A percentile compares a stretch with the other conserved stretches of the same genome.
Evolutionary conservation across 2,888 invertebrate species (phyloP).

Genomic region (Conchocele bisecta): DNA sequence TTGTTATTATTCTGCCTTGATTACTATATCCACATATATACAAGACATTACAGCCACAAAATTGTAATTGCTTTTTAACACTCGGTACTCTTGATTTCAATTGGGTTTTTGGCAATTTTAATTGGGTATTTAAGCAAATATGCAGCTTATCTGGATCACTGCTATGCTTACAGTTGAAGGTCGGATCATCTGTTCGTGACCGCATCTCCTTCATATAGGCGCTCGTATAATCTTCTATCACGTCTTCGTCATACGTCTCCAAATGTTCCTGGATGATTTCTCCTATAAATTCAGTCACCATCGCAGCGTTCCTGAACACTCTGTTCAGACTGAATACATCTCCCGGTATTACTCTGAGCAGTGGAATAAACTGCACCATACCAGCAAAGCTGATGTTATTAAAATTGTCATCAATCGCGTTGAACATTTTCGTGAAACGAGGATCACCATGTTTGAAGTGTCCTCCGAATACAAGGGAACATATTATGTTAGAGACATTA

Average conservation of each 20-base stretch:
- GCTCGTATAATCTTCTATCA: slow-evolving; percentile 47
- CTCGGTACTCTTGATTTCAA: too few species aligned
- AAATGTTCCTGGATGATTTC: slow-evolving; percentile 29
- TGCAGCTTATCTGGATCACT: too few species aligned
- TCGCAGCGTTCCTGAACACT: slow-evolving; percentile 7
- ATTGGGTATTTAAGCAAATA: too few species aligned
- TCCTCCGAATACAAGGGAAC: slow-evolving; percentile 25
- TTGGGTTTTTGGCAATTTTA: too few species aligned
- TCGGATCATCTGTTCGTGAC: too few species aligned
- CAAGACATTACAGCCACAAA: too few species aligned
- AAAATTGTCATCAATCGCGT: slow-evolving; percentile 11
- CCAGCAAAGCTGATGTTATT: not conserved
- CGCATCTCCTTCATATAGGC: slow-evolving; percentile 54
- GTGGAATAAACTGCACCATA: slow-evolving; percentile 14
- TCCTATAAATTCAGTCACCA: slow-evolving; percentile 7
- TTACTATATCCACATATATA: too few species aligned
- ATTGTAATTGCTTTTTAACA: too few species aligned
- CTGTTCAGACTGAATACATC: slow-evolving; percentile 23
- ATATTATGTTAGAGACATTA: slow-evolving; percentile 36
- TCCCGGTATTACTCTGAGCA: slow-evolving; percentile 20
- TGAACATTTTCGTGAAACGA: slow-evolving; percentile 8
- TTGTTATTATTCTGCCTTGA: too few species aligned
- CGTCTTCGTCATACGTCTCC: slow-evolving; percentile 25
- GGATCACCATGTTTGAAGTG: slow-evolving; percentile 33
- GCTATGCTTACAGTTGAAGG: too few species aligned